Percentiles rank a stretch among this genome's conserved stretches.
Evolutionary conservation across 2,797 vertebrate species (phyloP).

Genomic region (Cyclopterus lumpus): DNA sequence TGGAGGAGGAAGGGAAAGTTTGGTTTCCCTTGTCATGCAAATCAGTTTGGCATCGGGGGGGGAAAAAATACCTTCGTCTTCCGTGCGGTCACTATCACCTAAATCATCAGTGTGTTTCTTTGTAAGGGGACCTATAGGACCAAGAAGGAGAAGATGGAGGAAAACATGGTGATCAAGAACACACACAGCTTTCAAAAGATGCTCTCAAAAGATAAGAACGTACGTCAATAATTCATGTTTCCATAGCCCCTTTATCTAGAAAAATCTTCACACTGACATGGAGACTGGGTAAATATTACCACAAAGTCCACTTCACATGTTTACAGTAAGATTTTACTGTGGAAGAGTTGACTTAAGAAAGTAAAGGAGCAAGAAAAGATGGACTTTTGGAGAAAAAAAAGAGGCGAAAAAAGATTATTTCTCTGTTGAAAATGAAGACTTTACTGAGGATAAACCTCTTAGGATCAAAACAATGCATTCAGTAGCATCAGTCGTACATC

Average conservation of each 20-base stretch:
- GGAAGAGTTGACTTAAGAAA: conserved; percentile 47
- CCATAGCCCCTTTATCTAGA: conserved; percentile 47
- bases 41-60: conserved; percentile 90
- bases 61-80: conserved; percentile 99
- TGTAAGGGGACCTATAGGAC: conserved; percentile 99
- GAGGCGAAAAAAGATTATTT: conserved; percentile 60
- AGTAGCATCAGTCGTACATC: conserved; percentile 44
- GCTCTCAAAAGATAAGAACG: conserved; percentile 86
- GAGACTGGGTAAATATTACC: conserved; percentile 50
- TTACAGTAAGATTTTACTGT: conserved; percentile 55
- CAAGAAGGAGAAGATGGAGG: conserved; percentile 98
- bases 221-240: conserved; percentile 59
- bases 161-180: conserved; percentile 83
- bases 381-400: conserved; percentile 45
- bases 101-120: conserved; percentile 99
- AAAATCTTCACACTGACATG: conserved; percentile 65
- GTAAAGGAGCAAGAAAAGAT: conserved; percentile 76
- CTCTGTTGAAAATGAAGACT: conserved; percentile 67
- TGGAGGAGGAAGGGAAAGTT: conserved; percentile 81
- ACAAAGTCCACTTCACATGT: conserved; percentile 59
- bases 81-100: conserved; percentile 99
- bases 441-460: conserved; percentile 51
- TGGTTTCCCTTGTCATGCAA: conserved; percentile 92
- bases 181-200: conserved; percentile 88
- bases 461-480: conserved; percentile 53